These are phyloP conservation scores for Drosophila athabasca DNA, from an alignment of 1,140 invertebrate species.

Conservation along the genomic window DNA sequence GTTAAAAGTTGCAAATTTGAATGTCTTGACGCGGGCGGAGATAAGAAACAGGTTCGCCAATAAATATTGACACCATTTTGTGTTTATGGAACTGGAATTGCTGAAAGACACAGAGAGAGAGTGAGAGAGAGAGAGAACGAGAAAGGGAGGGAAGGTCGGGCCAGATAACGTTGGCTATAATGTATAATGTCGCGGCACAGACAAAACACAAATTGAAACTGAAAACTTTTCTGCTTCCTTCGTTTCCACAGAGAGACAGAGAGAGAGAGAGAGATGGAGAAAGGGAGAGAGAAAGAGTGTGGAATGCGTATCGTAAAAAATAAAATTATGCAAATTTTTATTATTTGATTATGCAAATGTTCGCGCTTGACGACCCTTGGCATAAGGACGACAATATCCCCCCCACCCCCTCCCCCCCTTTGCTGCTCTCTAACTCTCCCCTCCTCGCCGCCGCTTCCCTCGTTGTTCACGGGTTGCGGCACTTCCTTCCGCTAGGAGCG, in stretches of 20 bases:
- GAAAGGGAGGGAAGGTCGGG: constrained; percentile 2
- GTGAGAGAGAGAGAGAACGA: background rate
- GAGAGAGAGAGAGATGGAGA: background rate
- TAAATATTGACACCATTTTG: constrained; percentile 83
- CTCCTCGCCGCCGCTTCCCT: background rate
- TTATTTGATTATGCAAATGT: constrained; percentile 84
- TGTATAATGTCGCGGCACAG: constrained; percentile 52
- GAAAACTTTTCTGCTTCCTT: constrained; percentile 47
- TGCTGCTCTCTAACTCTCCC: constrained; percentile 33
- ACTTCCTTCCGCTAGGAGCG: constrained; percentile 67
- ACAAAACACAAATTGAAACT: constrained; percentile 59
- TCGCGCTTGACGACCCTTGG: constrained; percentile 83
- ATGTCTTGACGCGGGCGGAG: constrained; percentile 30
- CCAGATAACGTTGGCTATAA: constrained; percentile 69
- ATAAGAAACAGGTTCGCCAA: constrained; percentile 82
- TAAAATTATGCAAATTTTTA: constrained; percentile 84
- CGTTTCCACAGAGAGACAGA: background rate
- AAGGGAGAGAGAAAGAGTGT: constrained; percentile 26
- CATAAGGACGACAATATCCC: constrained; percentile 81
- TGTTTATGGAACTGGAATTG: constrained; percentile 48
- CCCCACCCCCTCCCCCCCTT: background rate
- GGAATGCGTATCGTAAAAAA: constrained; percentile 79
- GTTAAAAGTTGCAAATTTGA: constrained; percentile 78
- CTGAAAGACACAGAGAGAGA: background rate
- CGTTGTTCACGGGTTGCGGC: constrained; percentile 29